These are phyloP conservation scores for Xestoiulus laeticollis DNA, from an alignment of 2,888 invertebrate genomes.

Conservation along the genomic window DNA sequence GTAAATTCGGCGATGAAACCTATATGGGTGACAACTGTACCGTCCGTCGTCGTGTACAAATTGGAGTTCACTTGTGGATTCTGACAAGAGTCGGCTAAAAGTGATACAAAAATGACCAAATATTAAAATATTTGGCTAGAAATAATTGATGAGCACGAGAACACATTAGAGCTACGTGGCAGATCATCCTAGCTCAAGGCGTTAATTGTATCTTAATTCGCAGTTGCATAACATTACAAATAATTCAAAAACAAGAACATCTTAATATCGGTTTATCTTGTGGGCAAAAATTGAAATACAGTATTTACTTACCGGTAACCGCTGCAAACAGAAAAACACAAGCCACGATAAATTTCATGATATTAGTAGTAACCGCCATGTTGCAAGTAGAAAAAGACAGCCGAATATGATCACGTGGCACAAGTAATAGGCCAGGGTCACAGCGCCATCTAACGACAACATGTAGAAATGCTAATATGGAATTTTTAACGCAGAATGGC, in stretches of 20 bases:
- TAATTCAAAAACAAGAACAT: not conserved
- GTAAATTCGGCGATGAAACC: constrained; percentile 92
- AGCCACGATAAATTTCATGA: not conserved
- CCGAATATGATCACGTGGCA: too few species aligned
- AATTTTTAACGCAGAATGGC: too few species aligned
- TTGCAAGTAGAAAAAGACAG: not conserved
- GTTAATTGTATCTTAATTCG: not conserved
- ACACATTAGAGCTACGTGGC: not conserved
- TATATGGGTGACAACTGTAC: constrained; percentile 87
- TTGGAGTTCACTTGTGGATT: constrained; percentile 70
- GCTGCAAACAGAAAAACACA: not conserved
- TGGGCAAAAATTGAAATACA: not conserved
- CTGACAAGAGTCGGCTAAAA: constrained; percentile 61
- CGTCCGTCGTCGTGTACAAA: constrained; percentile 91
- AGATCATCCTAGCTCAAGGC: not conserved
- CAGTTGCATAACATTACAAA: not conserved
- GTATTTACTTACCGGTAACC: not conserved
- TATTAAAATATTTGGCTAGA: not conserved
- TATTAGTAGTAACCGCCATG: not conserved
- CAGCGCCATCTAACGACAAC: too few species aligned
- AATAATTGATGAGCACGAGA: not conserved
- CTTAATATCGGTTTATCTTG: not conserved
- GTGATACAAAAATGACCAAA: not conserved
- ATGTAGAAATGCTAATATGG: too few species aligned
- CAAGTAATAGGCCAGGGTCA: too few species aligned